Evolutionary conservation across 2,113 vertebrate species (phyloP).

Genomic region (Hyaena hyaena): DNA sequence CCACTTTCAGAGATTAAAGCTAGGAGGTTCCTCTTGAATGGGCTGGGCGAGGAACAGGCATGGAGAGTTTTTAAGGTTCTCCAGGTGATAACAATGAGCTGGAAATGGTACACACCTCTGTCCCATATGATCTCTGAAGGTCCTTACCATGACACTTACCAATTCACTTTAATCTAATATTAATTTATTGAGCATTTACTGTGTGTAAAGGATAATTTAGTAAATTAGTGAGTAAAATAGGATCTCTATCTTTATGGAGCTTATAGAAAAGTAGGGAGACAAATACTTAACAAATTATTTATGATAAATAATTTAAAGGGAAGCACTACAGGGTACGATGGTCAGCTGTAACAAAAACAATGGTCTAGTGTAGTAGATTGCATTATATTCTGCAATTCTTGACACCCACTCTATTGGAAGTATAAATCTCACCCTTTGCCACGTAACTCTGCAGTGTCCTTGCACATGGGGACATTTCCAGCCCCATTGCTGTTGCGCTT

Average conservation of each 20-base stretch:
- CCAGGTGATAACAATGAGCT: not conserved
- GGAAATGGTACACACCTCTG: not conserved
- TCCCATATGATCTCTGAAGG: not conserved
- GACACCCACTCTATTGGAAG: not conserved
- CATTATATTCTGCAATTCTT: not conserved
- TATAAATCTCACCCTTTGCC: not conserved
- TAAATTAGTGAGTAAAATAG: not conserved
- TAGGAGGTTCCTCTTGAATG: not conserved
- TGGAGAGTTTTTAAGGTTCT: not conserved
- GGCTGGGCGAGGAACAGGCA: not conserved
- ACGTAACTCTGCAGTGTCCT: not conserved
- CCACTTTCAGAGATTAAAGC: not conserved
- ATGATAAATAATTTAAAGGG: not conserved
- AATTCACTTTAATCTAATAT: not conserved
- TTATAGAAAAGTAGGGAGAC: not conserved
- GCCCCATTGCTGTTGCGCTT: not conserved
- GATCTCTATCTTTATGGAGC: not conserved
- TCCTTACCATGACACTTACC: not conserved
- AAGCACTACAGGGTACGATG: not conserved
- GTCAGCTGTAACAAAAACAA: not conserved
- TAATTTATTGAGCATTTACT: slow-evolving; percentile 8
- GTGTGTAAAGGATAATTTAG: not conserved
- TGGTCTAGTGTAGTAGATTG: not conserved
- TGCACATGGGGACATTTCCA: not conserved
- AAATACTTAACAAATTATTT: not conserved